Evolutionary conservation across 2,888 invertebrate species (phyloP).

Genomic region (Pachycephus smyrnensis): DNA sequence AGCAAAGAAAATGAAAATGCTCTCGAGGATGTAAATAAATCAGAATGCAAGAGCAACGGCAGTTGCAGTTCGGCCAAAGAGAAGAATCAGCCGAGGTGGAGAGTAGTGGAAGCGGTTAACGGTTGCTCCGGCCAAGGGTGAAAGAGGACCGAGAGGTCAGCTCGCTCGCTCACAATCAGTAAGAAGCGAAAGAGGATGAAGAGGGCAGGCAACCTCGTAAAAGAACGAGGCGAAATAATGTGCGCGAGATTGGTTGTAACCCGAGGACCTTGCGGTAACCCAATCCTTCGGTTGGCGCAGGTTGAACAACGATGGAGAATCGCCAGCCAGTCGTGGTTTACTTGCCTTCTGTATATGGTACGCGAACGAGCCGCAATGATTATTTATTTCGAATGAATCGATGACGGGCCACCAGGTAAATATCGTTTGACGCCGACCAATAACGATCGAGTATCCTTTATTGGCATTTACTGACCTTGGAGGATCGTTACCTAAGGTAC

Average conservation of each 20-base stretch:
- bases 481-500: not conserved
- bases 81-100: conserved; percentile 21
- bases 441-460: conserved; percentile 35
- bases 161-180: conserved; percentile 2
- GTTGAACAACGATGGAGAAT: conserved; percentile 29
- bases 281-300: conserved; percentile 43
- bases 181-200: conserved; percentile 26
- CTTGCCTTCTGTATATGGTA: conserved; percentile 27
- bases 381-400: conserved; percentile 48
- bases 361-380: conserved; percentile 32
- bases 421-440: conserved; percentile 31
- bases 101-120: conserved; percentile 24
- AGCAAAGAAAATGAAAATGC: conserved; percentile 62
- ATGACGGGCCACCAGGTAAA: conserved; percentile 46
- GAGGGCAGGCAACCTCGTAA: conserved; percentile 30
- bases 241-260: conserved; percentile 63
- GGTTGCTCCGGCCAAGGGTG: conserved; percentile 23
- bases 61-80: conserved; percentile 17
- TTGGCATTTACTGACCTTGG: not conserved
- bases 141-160: conserved; percentile 17
- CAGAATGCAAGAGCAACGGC: conserved; percentile 32
- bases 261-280: conserved; percentile 59
- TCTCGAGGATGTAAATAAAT: conserved; percentile 55
- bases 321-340: conserved; percentile 15
- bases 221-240: conserved; percentile 50